Conservation (phyloP, 2,888 invertebrate genomes). For the Drosophila pseudotakahashii region DNA sequence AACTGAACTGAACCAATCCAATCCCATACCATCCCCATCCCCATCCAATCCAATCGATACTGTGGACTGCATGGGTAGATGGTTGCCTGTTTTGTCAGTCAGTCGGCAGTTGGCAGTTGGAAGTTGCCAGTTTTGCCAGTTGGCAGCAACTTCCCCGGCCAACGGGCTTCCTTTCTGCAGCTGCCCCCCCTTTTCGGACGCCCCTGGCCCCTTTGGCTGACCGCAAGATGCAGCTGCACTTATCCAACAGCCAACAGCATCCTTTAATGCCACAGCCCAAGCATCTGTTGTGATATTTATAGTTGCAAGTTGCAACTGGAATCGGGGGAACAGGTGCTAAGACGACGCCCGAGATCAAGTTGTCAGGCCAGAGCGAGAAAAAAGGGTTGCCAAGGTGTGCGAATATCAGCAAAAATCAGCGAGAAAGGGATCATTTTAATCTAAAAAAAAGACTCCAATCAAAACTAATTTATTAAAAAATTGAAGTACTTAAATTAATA, state of each 20-base stretch:
- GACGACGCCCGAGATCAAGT: constrained; percentile 74
- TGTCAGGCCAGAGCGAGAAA: constrained; percentile 32
- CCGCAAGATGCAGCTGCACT: constrained; percentile 73
- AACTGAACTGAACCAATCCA: constrained; percentile 26
- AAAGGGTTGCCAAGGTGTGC: constrained; percentile 4
- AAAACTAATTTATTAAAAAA: too few species aligned
- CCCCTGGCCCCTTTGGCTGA: constrained; percentile 24
- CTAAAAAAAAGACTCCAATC: too few species aligned
- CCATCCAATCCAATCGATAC: constrained; percentile 63
- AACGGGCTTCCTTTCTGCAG: constrained; percentile 75
- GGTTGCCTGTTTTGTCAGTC: constrained; percentile 74
- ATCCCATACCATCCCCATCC: constrained; percentile 41
- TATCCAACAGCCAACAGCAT: constrained; percentile 57
- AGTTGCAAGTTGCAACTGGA: constrained; percentile 62
- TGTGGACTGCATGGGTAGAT: constrained; percentile 16
- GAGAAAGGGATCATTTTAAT: background rate
- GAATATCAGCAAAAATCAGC: background rate
- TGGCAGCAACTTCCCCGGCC: constrained; percentile 63
- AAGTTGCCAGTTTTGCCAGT: constrained; percentile 22
- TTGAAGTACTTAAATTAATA: too few species aligned
- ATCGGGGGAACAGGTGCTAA: constrained; percentile 68
- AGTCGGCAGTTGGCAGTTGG: constrained; percentile 18
- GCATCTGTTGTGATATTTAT: constrained; percentile 77
- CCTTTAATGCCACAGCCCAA: constrained; percentile 77
- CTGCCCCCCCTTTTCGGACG: constrained; percentile 28